A percentile compares a stretch with the other conserved stretches of the same genome.
Conservation (phyloP, 2,797 vertebrate genomes). For the Lepus townsendii region DNA sequence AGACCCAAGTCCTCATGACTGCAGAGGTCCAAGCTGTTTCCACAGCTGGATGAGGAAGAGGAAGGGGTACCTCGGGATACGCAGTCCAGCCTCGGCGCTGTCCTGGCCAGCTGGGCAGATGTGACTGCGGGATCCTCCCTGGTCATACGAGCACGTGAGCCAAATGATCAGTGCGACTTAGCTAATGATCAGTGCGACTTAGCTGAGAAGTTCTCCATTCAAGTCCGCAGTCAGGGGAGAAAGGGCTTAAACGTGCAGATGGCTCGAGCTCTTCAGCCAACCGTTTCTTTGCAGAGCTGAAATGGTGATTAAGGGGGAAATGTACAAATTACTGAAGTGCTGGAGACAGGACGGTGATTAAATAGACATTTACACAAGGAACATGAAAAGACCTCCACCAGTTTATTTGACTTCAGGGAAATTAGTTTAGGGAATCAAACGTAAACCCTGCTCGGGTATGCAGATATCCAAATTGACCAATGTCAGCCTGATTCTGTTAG, state of each 20-base stretch:
- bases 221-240: slow-evolving; percentile 19
- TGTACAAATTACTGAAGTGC: slow-evolving; percentile 70
- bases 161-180: slow-evolving; percentile 47
- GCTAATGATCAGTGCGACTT: slow-evolving; percentile 51
- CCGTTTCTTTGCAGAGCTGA: slow-evolving; percentile 59
- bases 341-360: slow-evolving; percentile 73
- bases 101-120: slow-evolving; percentile 3
- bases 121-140: neutral
- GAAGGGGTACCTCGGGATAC: neutral
- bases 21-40: neutral
- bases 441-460: slow-evolving; percentile 64
- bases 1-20: neutral
- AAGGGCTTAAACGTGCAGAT: slow-evolving; percentile 62
- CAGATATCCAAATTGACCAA: slow-evolving; percentile 69
- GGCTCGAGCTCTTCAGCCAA: slow-evolving; percentile 44
- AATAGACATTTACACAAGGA: slow-evolving; percentile 77
- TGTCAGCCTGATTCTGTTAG: slow-evolving; percentile 25
- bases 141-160: neutral
- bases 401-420: slow-evolving; percentile 79
- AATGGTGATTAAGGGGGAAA: slow-evolving; percentile 62
- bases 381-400: slow-evolving; percentile 72
- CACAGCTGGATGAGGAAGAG: neutral
- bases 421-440: slow-evolving; percentile 81
- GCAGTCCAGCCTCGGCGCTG: neutral
- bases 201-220: slow-evolving; percentile 48